Evolutionary conservation across 1,140 invertebrate species (phyloP).

Genomic region (Plodia interpunctella): DNA sequence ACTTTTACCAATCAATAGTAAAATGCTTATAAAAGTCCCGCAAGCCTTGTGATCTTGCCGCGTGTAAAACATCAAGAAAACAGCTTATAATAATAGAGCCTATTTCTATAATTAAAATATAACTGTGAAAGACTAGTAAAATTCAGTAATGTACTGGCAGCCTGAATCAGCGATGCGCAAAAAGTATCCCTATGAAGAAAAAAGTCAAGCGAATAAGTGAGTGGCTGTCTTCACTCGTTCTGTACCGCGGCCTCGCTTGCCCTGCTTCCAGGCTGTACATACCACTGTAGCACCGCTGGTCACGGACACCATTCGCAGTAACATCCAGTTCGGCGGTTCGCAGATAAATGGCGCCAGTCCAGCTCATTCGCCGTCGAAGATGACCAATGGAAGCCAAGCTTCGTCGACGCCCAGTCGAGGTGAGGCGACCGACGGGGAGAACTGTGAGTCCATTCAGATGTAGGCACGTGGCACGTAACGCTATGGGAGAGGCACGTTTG

Average conservation of each 20-base stretch:
- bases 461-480: constrained; percentile 60
- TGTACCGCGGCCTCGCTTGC: background rate
- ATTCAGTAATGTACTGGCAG: background rate
- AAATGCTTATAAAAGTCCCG: no score
- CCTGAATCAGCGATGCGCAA: background rate
- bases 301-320: constrained; percentile 67
- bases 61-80: no score
- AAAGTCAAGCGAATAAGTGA: background rate
- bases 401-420: constrained; percentile 68
- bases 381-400: constrained; percentile 53
- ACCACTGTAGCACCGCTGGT: constrained; percentile 53
- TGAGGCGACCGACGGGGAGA: constrained; percentile 59
- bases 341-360: constrained; percentile 54
- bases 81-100: background rate
- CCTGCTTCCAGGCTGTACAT: constrained; percentile 43
- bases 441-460: constrained; percentile 67
- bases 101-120: background rate
- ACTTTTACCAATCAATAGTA: no score
- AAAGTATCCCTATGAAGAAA: background rate
- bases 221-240: background rate
- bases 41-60: no score
- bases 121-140: no score
- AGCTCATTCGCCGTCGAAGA: constrained; percentile 50
- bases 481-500: constrained; percentile 15
- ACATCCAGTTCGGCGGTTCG: constrained; percentile 67